These are phyloP conservation scores for Pachypsylla venusta DNA, from an alignment of 1,140 invertebrate species.

Conservation along the genomic window DNA sequence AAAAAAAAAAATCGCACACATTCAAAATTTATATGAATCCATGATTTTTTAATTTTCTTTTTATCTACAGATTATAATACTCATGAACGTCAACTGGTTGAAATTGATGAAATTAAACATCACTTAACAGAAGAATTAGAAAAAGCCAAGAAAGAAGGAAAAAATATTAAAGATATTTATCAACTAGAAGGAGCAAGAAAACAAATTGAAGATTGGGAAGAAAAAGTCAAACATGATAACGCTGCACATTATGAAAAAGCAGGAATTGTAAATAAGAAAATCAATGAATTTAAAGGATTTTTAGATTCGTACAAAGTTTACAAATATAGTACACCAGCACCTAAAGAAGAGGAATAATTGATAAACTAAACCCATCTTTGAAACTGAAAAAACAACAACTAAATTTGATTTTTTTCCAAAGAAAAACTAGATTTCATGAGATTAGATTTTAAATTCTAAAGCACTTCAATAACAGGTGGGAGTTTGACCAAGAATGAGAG, in stretches of 20 bases:
- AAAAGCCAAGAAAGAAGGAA: neutral
- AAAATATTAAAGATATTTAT: neutral
- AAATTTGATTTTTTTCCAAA: too few species aligned
- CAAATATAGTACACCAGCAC: slow-evolving; percentile 1
- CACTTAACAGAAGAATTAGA: neutral
- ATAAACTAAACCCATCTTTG: too few species aligned
- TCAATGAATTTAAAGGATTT: slow-evolving; percentile 3
- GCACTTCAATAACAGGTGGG: too few species aligned
- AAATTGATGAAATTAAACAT: neutral
- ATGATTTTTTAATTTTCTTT: too few species aligned
- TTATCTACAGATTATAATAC: neutral
- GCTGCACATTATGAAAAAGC: neutral
- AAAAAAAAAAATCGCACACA: too few species aligned
- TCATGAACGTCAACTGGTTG: slow-evolving; percentile 1
- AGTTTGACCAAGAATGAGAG: too few species aligned
- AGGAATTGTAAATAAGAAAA: neutral
- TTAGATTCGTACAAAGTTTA: neutral
- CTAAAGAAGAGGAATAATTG: neutral
- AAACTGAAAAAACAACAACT: too few species aligned
- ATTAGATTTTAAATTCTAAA: too few species aligned
- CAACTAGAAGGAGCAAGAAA: neutral
- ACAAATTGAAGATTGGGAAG: slow-evolving; percentile 3
- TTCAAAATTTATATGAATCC: too few species aligned
- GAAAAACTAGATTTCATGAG: too few species aligned
- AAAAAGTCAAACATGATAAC: neutral